Base-by-base conservation (phyloP, 2,888 invertebrate species). In the Drosophila kanekoi region DNA sequence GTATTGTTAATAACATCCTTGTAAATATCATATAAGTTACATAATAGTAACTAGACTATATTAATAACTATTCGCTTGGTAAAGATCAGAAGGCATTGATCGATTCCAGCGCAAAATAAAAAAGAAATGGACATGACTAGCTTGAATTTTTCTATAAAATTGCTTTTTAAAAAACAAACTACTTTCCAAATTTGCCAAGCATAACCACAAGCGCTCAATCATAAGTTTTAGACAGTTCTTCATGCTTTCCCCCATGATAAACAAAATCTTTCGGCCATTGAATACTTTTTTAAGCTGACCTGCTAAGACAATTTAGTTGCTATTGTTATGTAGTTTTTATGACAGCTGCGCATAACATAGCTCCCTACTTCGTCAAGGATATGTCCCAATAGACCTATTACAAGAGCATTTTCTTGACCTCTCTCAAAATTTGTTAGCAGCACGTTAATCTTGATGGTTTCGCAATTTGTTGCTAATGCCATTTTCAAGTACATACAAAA, bases 391-490 rank as follows among this genome's bases (percentile, higher is more conserved):
- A 28, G 28, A 28, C 10, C 11, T 23, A 35, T 35, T 16, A 33
- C 43, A 58, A 59, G 18, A 9, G 2, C 0, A 18, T 14, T 43
- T 41, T 11, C 35, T 45, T 45, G 32, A 38, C 16, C 37, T 59
- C 16, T 10, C 28, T 4, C 5, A 9, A 43, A 20, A 28, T 14
- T 4, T 18, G 56, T 11, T 56, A 18, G 32, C 13, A 18, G 13
- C 10, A 41, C 41, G 16, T 48, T 48, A 48, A 41, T 41, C 41
- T 20, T 18, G 20, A 56, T 20, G 18, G 16, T 49, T 62, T 35
- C 32, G 62, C 40, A 64, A 75, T 69, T 66, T 72, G 44, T 48
- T 58, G 51, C 61, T 47, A 59, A 54, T 48, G 38, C 54, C 13
- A 51, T 32, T 16, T 44, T 23, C 20, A 40, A 43, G 28, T 20